A percentile compares a stretch with the other conserved stretches of the same genome.
phyloP scores from a whole-genome alignment of 2,888 invertebrate genomes.

The Heteromyza rotundicornis region DNA sequence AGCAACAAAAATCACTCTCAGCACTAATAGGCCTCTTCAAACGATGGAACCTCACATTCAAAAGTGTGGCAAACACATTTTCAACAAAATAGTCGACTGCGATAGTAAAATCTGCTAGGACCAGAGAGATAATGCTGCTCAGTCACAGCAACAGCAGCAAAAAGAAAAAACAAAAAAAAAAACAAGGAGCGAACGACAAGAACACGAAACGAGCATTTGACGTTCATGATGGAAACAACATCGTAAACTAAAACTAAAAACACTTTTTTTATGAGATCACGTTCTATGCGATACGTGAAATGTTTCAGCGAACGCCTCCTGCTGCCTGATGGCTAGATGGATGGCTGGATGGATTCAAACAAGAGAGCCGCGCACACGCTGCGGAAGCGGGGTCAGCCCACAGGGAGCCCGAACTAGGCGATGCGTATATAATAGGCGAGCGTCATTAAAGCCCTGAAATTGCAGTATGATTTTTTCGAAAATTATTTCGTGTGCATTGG shows the following conservation, averaged over 20 bases:
- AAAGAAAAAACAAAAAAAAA: too few species aligned
- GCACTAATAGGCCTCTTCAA: too few species aligned
- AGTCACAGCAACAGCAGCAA: too few species aligned
- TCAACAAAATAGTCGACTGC: neutral
- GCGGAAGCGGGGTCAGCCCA: too few species aligned
- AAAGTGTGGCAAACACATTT: neutral
- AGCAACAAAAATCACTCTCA: too few species aligned
- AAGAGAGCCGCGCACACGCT: too few species aligned
- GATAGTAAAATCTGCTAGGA: neutral
- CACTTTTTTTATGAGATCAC: constrained; percentile 52
- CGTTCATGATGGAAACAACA: neutral
- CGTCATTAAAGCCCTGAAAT: constrained; percentile 18
- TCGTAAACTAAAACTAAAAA: constrained; percentile 11
- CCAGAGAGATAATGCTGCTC: neutral
- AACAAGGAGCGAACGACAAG: too few species aligned
- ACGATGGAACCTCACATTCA: neutral
- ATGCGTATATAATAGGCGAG: too few species aligned
- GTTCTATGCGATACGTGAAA: constrained; percentile 57
- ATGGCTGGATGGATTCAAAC: too few species aligned
- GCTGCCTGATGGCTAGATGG: too few species aligned
- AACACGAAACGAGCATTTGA: neutral
- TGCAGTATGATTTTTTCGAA: constrained; percentile 6
- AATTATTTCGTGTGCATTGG: neutral
- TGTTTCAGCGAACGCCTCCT: constrained; percentile 40
- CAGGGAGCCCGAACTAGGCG: too few species aligned